Base-by-base conservation (phyloP, 2,113 vertebrate species). In the Ondatra zibethicus region DNA sequence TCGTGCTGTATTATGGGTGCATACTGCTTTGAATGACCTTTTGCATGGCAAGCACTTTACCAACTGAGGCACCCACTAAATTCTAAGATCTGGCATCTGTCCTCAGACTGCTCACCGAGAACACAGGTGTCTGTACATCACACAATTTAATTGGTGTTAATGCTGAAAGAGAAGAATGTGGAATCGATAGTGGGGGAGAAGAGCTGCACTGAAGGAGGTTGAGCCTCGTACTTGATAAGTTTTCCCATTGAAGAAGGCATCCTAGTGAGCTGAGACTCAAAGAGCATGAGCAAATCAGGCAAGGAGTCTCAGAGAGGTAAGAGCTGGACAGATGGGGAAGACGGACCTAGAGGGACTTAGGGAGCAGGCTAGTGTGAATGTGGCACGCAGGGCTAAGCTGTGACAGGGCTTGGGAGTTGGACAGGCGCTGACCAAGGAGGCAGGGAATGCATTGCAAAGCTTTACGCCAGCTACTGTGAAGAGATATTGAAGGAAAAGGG, bases 61-160 rank as follows among this genome's bases (percentile, higher is more conserved):
- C 21, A 36, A 52, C 45, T 23, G 36, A 85, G 6, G 23, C 31
- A 50, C 50, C 65, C 45, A 66, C 33, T 45, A 36, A 33, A 3
- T 68, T n/a, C 42, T n/a, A n/a, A 70, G 72, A 50, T 36, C 14
- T 70, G 4, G 14, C 52, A 65, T 50, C 42, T 73, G n/a, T 77
- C 50, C 14, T 42, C 58, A 8, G 1, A 39, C 29, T n/a, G n/a
- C 42, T 89, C 50, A 21, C 33, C 33, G 72, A 50, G 88, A 39
- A n/a, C 31, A 70, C 4, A 17, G 55, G 47, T 75, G 45, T 45
- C 25, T 25, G n/a, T 45, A 39, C 0, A 39, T 29, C 13, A 73
- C 42, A 33, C 19, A 52, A 45, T 61, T 95, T 78, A 88, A n/a
- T 81, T 47, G 72, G 39, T n/a, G 42, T 36, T 87, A 39, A 87